Conservation (phyloP, 2,113 vertebrate species). For the Odocoileus virginianus region DNA sequence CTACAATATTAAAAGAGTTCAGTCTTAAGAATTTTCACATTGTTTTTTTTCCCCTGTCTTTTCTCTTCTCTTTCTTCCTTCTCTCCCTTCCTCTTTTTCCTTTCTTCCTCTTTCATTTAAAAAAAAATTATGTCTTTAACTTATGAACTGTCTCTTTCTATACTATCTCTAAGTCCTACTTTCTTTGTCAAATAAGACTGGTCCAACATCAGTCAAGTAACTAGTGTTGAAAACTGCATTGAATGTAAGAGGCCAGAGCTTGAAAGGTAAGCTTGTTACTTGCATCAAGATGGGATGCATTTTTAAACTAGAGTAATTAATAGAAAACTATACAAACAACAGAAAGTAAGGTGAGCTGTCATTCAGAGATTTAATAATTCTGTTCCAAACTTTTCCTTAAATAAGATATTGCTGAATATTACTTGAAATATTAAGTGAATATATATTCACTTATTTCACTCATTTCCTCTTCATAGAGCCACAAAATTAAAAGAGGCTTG, state of each 20-base stretch:
- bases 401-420: not conserved
- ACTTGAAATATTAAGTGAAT: not conserved
- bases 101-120: not conserved
- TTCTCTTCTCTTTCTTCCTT: not conserved
- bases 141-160: not conserved
- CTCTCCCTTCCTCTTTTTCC: not conserved
- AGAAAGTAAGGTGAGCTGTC: not conserved
- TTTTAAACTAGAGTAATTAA: not conserved
- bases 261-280: not conserved
- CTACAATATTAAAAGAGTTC: not conserved
- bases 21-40: not conserved
- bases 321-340: not conserved
- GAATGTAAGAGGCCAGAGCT: not conserved
- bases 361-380: not conserved
- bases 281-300: not conserved
- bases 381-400: not conserved
- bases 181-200: not conserved
- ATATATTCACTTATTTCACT: not conserved
- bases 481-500: not conserved
- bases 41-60: not conserved
- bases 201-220: not conserved
- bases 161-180: not conserved
- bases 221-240: not conserved
- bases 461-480: not conserved
- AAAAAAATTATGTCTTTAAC: not conserved